phyloP scores from a whole-genome alignment of 2,888 invertebrate species.

The Ochropacha duplaris region DNA sequence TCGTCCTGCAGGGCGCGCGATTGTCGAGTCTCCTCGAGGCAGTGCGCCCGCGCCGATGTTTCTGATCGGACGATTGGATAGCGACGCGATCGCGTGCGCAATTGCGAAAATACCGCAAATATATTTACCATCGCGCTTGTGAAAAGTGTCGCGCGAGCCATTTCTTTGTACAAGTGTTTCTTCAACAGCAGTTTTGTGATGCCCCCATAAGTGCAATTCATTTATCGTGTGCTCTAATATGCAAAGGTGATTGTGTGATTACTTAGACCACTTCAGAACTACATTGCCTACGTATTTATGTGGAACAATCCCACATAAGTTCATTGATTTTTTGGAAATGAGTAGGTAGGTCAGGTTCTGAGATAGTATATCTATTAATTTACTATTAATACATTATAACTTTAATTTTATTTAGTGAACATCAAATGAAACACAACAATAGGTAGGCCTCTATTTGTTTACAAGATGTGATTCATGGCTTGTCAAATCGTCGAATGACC shows the following conservation, averaged over 20 bases:
- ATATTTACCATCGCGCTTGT: constrained; percentile 26
- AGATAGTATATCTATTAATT: not conserved
- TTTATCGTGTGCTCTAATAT: constrained; percentile 13
- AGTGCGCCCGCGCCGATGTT: constrained; percentile 70
- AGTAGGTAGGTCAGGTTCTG: not conserved
- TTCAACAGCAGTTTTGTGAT: constrained; percentile 4
- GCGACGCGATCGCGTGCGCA: constrained; percentile 48
- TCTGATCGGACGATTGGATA: constrained; percentile 67
- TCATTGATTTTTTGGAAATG: constrained; percentile 30
- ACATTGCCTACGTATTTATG: constrained; percentile 34
- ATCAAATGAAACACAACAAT: not conserved
- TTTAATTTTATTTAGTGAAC: not conserved
- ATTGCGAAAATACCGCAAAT: constrained; percentile 50
- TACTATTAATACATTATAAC: not conserved
- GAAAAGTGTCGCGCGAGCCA: constrained; percentile 25
- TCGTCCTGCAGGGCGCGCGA: constrained; percentile 39
- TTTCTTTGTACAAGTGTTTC: constrained; percentile 35
- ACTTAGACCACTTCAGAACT: constrained; percentile 34
- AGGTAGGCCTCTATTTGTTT: not conserved
- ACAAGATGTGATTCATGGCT: constrained; percentile 31
- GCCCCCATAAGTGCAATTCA: constrained; percentile 16
- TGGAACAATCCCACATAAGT: constrained; percentile 40
- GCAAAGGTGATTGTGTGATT: constrained; percentile 39
- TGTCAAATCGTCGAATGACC: constrained; percentile 51
- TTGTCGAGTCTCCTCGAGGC: constrained; percentile 25